A percentile compares a stretch with the other conserved stretches of the same genome.
phyloP scores from a whole-genome alignment of 2,797 vertebrate species.

The Peromyscus aztecus region DNA sequence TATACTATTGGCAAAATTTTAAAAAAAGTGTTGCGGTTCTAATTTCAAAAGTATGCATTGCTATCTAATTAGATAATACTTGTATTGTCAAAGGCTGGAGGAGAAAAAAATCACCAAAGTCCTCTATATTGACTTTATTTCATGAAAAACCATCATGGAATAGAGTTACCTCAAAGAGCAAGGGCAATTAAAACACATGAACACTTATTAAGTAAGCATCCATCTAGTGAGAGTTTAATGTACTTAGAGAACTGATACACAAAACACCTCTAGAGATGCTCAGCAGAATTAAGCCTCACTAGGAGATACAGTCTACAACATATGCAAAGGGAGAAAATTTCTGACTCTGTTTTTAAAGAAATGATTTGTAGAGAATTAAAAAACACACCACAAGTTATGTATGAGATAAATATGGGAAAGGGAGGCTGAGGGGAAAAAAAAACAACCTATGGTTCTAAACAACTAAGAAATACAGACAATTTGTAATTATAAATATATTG shows the following conservation, averaged over 20 bases:
- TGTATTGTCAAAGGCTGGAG: background rate
- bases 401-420: background rate
- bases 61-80: background rate
- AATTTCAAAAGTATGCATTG: background rate
- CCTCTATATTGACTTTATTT: background rate
- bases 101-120: background rate
- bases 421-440: background rate
- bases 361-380: background rate
- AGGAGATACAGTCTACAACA: background rate
- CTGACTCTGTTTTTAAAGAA: conserved; percentile 41
- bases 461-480: background rate
- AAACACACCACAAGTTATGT: background rate
- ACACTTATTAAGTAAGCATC: background rate
- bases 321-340: background rate
- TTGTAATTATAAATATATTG: background rate
- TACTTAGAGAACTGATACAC: background rate
- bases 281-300: conserved; percentile 45
- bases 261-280: background rate
- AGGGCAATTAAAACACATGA: conserved; percentile 3
- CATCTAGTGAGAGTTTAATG: background rate
- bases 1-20: background rate
- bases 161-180: background rate
- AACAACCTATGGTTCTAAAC: background rate
- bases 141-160: background rate
- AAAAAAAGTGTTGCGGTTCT: background rate